Base-by-base conservation (phyloP, 2,888 invertebrate species). In the Atrina japonica region DNA sequence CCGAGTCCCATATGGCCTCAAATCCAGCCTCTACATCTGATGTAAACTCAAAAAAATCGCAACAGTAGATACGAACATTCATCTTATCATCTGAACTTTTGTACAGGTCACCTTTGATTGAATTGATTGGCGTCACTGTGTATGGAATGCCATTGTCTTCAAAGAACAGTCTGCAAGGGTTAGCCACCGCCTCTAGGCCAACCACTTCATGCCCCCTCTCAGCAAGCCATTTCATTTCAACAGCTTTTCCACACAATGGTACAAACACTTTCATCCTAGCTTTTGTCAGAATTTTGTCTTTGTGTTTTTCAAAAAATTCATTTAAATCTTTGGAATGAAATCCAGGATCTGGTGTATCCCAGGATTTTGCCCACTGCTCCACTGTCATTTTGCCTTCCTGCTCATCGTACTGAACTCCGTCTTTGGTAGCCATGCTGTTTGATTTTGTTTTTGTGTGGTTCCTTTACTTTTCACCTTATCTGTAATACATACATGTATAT, bases 231-330 rank as follows among this genome's bases (percentile, higher is more conserved):
- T 66, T 77, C 65, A 77, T 75, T 14, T 74, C 77, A 1, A 73
- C 58, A 27, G 73, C 45, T 49, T 77, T 77, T 18, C 77, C 77
- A 64, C 77, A 77, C 16, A 77, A 29, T 0, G 77, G 77, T n/a
- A 77, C 60, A 23, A 77, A 70, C 25, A 75, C 66, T 41, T 70
- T 73, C 30, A 66, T 52, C 7, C 45, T 49, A 2, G 50, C 49
- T 27, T 64, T 50, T 40, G 45, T 35, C 14, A 73, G 27, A 47
- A 68, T 18, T 2, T 21, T 30, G 16, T 70, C 59, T 9, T 45
- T 9, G 40, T 73, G 45, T 55, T 71, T 66, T 40, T 50, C 23
- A 16, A 76, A 55, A 3, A 59, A 18, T 21, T 71, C 67, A 25
- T 41, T 55, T 2, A 66, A 49, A 23, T 53, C 41, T n/a, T 23